These are phyloP conservation scores for Geotrypetes seraphini DNA, from an alignment of 2,797 vertebrate species.

Conservation along the genomic window DNA sequence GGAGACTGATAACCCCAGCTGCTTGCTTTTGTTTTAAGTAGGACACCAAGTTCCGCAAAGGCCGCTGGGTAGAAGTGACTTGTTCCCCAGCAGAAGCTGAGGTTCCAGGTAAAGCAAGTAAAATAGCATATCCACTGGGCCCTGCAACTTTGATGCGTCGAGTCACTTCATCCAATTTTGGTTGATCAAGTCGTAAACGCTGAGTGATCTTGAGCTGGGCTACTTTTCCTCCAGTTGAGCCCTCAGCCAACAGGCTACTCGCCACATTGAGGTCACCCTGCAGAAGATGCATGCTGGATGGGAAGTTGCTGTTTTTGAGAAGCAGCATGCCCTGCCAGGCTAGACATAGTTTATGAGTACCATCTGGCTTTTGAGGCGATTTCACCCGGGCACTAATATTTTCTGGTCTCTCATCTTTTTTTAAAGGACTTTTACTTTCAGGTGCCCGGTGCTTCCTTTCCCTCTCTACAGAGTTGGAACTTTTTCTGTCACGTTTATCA, in stretches of 20 bases:
- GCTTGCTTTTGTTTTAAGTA: conserved; percentile 99
- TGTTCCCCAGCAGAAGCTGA: conserved; percentile 59
- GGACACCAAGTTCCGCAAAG: conserved; percentile 96
- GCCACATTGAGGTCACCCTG: conserved; percentile 87
- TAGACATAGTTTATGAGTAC: conserved; percentile 69
- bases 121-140: conserved; percentile 84
- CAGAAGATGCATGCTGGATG: conserved; percentile 94
- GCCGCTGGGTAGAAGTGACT: conserved; percentile 84
- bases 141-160: conserved; percentile 96
- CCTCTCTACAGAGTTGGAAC: conserved; percentile 47
- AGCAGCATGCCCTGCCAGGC: conserved; percentile 96
- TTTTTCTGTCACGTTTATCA: conserved; percentile 75
- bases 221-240: conserved; percentile 77
- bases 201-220: conserved; percentile 96
- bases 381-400: conserved; percentile 28
- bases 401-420: conserved; percentile 46
- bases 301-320: conserved; percentile 96
- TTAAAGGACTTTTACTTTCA: conserved; percentile 27
- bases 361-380: conserved; percentile 49
- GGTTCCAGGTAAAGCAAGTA: conserved; percentile 82
- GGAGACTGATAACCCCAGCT: conserved; percentile 96
- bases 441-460: conserved; percentile 52
- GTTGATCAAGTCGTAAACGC: conserved; percentile 93
- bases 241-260: conserved; percentile 79
- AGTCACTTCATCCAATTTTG: conserved; percentile 94